Evolutionary conservation across 2,888 invertebrate species (phyloP), one percentile per base, ranked within the genome.

Genomic region (Melanostoma mellinum): DNA sequence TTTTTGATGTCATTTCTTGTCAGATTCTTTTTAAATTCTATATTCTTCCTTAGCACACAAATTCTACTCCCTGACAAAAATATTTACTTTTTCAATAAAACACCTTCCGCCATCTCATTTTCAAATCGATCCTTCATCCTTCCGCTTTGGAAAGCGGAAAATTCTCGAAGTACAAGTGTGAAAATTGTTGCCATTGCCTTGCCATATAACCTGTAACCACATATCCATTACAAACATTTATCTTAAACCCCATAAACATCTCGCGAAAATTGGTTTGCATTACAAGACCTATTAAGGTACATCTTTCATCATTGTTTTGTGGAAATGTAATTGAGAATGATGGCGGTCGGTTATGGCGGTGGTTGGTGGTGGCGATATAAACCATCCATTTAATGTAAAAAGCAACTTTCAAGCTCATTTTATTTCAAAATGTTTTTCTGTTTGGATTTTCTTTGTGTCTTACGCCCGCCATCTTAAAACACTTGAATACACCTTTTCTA

Each of bases 281-380:
- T 56, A 33, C 10, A 30, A 46, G 30, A 53, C 36, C 63, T 56
- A n/a, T 50, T 48, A 46, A 40, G 36, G 53, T 35, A 50, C 35
- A 58, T 72, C 33, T 53, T 44, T 60, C 74, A 40, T 58, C 65
- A 44, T 46, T 48, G n/a, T 48, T 35, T 74, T 32, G 38, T n/a
- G 30, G 38, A 63, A 63, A 46, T 40, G 40, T 65, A 75, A 71
- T 80, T 80, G 58, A 75, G 52, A 80, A 69, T 69, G 32, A 80
- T 80, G 75, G 42, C 48, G 56, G 10, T 55, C 20, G n/a, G 33
- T n/a, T 32, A 50, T 38, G 30, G n/a, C 50, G 50, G 38, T n/a
- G 48, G 46, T 10, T 20, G 20, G 20, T 20, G 20, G 20, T 20
- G 20, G 20, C 1, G 20, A 1, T 0, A 0, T 20, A 36, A 38